Percentiles rank a stretch among this genome's conserved stretches.
phyloP scores from a whole-genome alignment of 2,888 invertebrate species.

The Hermaeophaga mercurialis region DNA sequence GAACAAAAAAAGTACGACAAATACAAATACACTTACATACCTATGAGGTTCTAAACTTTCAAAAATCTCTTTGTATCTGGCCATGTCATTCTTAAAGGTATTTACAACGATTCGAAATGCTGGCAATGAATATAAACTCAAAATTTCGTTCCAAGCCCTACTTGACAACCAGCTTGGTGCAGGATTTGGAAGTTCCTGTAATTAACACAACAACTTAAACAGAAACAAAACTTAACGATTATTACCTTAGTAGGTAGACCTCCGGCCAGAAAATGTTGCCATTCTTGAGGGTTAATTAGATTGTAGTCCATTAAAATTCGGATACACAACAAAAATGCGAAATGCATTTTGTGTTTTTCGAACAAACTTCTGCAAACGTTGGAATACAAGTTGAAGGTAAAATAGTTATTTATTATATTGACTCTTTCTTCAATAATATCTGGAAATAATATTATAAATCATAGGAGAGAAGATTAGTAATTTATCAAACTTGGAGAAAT shows the following conservation, averaged over 20 bases:
- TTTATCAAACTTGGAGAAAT: too few relatives aligned
- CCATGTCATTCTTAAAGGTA: slow-evolving; percentile 62
- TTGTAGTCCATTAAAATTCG: slow-evolving; percentile 69
- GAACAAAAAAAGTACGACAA: too few relatives aligned
- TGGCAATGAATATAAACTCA: slow-evolving; percentile 70
- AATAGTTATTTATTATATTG: slow-evolving; percentile 76
- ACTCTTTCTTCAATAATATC: slow-evolving; percentile 78
- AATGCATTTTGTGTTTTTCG: slow-evolving; percentile 86
- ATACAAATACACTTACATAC: slow-evolving; percentile 53
- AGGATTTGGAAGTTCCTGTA: slow-evolving; percentile 69
- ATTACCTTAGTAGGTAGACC: slow-evolving; percentile 65
- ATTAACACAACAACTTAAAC: too few relatives aligned
- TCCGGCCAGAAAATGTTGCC: slow-evolving; percentile 78
- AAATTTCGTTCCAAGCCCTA: slow-evolving; percentile 81
- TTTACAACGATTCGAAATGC: slow-evolving; percentile 67
- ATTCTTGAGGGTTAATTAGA: slow-evolving; percentile 67
- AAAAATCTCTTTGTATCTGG: slow-evolving; percentile 67
- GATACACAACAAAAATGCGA: slow-evolving; percentile 76
- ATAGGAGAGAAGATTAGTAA: too few relatives aligned
- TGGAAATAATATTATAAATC: too few relatives aligned
- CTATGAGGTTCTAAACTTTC: slow-evolving; percentile 72
- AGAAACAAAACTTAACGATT: background rate
- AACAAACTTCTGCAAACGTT: slow-evolving; percentile 91
- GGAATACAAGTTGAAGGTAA: slow-evolving; percentile 81
- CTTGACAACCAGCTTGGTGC: slow-evolving; percentile 79